Evolutionary conservation across 2,888 invertebrate genomes (phyloP).

Genomic region (Zaprionus bogoriensis): DNA sequence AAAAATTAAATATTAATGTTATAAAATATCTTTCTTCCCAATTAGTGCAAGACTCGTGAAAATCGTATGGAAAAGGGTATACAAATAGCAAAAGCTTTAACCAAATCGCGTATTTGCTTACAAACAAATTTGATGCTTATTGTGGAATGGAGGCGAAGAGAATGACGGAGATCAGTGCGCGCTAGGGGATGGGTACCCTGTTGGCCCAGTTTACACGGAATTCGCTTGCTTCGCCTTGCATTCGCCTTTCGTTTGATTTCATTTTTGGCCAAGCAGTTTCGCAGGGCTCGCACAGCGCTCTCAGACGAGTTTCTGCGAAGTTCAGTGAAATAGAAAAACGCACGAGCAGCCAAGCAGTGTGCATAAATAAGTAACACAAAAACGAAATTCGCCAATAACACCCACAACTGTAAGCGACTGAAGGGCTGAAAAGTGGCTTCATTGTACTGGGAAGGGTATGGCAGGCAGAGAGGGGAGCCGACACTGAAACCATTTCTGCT

Average conservation of each 20-base stretch:
- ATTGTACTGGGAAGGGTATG: background rate
- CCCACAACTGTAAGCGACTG: conserved; percentile 26
- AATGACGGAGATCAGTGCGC: background rate
- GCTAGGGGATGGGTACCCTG: background rate
- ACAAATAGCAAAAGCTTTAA: conserved; percentile 23
- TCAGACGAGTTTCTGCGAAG: conserved; percentile 45
- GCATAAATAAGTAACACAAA: conserved; percentile 65
- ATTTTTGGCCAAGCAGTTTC: conserved; percentile 18
- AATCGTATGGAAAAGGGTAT: background rate
- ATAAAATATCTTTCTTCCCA: too few species aligned
- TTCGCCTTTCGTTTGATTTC: conserved; percentile 40
- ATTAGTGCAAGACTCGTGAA: too few species aligned
- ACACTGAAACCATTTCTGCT: conserved; percentile 54
- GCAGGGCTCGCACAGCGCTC: conserved; percentile 47
- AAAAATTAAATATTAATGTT: too few species aligned
- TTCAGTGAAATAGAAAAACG: conserved; percentile 63
- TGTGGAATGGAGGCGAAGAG: conserved; percentile 9
- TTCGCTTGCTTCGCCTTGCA: conserved; percentile 42
- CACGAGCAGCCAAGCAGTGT: conserved; percentile 42
- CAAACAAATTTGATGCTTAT: conserved; percentile 56
- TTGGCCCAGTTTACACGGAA: conserved; percentile 10
- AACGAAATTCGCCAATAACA: conserved; percentile 63
- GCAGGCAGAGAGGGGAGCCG: background rate
- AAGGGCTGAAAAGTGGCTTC: conserved; percentile 39
- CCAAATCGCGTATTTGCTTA: conserved; percentile 38